These are phyloP conservation scores for Platycercus adscitus DNA, from an alignment of 2,113 vertebrate genomes.

Conservation along the genomic window DNA sequence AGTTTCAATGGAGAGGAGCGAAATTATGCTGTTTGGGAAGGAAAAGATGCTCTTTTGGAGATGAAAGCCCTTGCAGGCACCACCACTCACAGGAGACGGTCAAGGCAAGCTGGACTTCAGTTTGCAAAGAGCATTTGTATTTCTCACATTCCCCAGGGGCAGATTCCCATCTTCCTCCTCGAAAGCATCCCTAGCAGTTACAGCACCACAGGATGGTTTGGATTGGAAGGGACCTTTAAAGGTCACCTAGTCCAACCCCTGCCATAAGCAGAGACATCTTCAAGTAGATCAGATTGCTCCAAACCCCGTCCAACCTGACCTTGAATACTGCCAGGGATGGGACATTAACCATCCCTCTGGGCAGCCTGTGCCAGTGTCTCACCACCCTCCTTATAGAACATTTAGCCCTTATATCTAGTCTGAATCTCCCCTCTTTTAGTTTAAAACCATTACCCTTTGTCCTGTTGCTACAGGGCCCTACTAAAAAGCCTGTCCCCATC, in stretches of 20 bases:
- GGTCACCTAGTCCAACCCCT: background rate
- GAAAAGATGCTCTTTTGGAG: background rate
- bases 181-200: background rate
- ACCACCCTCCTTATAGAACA: fast-evolving
- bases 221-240: background rate
- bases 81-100: background rate
- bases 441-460: background rate
- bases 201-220: background rate
- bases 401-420: background rate
- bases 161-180: background rate
- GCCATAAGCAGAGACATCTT: background rate
- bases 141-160: background rate
- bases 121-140: background rate
- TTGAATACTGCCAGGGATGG: background rate
- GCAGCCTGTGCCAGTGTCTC: fast-evolving
- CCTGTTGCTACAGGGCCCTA: fast-evolving
- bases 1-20: background rate
- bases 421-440: background rate
- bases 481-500: background rate
- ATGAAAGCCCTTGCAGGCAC: background rate
- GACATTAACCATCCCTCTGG: background rate
- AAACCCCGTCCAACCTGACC: fast-evolving
- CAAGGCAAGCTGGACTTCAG: background rate
- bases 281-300: background rate
- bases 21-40: background rate